Conservation (phyloP, 2,797 vertebrate species). For the Calcarius lapponicus region DNA sequence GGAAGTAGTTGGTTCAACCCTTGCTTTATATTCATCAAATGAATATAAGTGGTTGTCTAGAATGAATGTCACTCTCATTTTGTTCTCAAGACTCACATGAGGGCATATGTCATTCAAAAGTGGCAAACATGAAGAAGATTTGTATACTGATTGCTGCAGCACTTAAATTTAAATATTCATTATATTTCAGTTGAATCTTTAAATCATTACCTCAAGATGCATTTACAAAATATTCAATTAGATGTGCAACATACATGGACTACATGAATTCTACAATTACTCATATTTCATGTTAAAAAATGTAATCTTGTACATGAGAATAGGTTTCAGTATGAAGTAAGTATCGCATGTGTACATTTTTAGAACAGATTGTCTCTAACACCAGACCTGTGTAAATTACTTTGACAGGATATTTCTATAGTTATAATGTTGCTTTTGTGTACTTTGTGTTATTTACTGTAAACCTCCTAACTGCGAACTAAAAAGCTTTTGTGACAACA, state of each 20-base stretch:
- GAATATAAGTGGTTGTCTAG: not conserved
- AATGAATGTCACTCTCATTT: not conserved
- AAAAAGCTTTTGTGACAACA: not conserved
- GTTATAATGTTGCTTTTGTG: not conserved
- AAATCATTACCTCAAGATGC: not conserved
- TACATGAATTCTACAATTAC: not conserved
- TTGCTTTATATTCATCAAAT: accelerated
- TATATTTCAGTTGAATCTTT: not conserved
- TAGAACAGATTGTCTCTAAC: not conserved
- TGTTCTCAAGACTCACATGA: not conserved
- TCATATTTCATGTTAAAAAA: not conserved
- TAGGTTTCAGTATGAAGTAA: not conserved
- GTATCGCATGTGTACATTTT: not conserved
- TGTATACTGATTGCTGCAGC: not conserved
- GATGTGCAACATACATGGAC: not conserved
- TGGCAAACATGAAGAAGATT: not conserved
- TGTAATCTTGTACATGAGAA: not conserved
- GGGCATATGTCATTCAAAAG: not conserved
- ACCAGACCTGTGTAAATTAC: not conserved
- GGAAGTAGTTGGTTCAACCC: not conserved
- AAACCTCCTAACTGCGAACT: not conserved
- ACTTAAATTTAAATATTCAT: not conserved
- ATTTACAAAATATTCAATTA: not conserved
- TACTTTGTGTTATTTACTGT: not conserved
- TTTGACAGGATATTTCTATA: not conserved